These are phyloP conservation scores for Lutraria lutraria DNA, from an alignment of 2,888 invertebrate species.

Conservation along the genomic window DNA sequence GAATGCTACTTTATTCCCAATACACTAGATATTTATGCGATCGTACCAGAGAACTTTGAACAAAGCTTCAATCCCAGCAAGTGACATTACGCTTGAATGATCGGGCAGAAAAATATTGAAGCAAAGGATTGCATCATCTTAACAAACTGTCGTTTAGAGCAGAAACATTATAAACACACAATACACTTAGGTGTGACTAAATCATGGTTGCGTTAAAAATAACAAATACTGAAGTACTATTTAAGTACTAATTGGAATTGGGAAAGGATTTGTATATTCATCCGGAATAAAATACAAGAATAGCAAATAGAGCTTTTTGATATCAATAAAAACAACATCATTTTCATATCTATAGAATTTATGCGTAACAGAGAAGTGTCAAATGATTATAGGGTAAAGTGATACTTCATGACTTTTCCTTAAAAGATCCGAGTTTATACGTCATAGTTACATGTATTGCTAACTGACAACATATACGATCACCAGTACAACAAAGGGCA, in stretches of 20 bases:
- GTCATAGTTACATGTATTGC: too few species aligned
- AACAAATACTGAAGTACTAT: constrained; percentile 1
- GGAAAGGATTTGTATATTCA: background rate
- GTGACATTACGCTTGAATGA: constrained; percentile 9
- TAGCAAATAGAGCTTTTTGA: background rate
- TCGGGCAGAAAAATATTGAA: background rate
- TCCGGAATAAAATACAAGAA: background rate
- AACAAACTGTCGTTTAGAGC: background rate
- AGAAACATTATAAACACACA: background rate
- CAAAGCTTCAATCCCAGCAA: background rate
- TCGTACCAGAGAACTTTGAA: background rate
- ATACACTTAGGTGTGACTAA: background rate
- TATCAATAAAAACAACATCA: background rate
- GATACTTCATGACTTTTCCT: too few species aligned
- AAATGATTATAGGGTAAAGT: too few species aligned
- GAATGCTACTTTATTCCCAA: constrained; percentile 22
- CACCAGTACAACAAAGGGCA: too few species aligned
- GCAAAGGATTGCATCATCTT: constrained; percentile 12
- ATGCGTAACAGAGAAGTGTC: too few species aligned
- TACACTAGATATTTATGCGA: constrained; percentile 19
- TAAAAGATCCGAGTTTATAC: too few species aligned
- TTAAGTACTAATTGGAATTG: background rate
- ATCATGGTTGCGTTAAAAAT: background rate
- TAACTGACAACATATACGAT: too few species aligned
- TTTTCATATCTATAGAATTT: background rate